Percentiles rank a stretch among this genome's conserved stretches.
Conservation (phyloP, 2,113 vertebrate species). For the Eptesicus fuscus region DNA sequence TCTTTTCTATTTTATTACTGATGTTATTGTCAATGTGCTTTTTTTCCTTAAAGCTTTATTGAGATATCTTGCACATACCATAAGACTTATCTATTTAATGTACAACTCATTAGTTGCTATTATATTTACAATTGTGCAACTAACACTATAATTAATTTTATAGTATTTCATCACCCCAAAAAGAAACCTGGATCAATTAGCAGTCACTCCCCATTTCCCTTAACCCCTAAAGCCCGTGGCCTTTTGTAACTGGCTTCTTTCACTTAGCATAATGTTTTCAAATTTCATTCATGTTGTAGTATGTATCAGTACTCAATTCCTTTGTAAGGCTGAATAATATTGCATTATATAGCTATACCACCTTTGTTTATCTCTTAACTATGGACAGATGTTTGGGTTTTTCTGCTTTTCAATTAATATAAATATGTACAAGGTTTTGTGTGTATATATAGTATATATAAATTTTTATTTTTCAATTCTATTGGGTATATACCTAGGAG, state of each 20-base stretch:
- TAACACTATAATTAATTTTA: neutral
- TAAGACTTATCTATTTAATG: neutral
- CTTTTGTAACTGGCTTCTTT: neutral
- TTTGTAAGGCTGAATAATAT: neutral
- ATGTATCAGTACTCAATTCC: neutral
- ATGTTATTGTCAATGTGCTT: neutral
- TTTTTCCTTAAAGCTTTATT: slow-evolving; percentile 25
- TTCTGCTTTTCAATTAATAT: neutral
- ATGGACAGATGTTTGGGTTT: neutral
- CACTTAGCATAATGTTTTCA: neutral
- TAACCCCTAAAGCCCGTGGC: neutral
- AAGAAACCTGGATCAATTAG: neutral
- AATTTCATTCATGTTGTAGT: neutral
- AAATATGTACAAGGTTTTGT: neutral
- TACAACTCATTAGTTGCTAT: slow-evolving; percentile 19
- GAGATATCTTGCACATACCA: neutral
- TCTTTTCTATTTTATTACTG: slow-evolving; percentile 4
- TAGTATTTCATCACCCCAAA: neutral
- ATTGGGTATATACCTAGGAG: neutral
- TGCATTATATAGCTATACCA: neutral
- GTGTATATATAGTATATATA: neutral
- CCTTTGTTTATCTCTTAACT: neutral
- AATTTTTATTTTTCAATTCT: neutral
- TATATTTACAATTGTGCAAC: neutral
- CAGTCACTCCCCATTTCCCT: neutral